Percentiles rank a stretch among this genome's conserved stretches.
phyloP scores from a whole-genome alignment of 2,113 vertebrate genomes.

The Osmerus eperlanus region DNA sequence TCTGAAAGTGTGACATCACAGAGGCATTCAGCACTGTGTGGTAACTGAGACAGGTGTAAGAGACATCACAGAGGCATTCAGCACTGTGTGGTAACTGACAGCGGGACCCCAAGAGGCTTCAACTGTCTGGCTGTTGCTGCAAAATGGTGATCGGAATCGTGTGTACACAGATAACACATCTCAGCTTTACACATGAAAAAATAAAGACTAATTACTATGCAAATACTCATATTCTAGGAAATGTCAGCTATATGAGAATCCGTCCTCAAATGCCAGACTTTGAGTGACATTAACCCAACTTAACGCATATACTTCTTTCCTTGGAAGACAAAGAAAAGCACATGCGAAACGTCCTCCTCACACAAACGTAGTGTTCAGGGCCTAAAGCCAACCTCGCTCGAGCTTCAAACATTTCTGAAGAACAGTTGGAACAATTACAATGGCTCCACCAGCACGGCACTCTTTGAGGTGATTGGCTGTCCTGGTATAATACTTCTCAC shows the following conservation, averaged over 20 bases:
- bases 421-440: no score
- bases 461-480: no score
- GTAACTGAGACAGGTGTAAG: no score
- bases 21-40: no score
- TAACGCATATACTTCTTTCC: constrained; percentile 17
- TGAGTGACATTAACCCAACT: constrained; percentile 35
- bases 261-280: constrained; percentile 47
- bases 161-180: background rate
- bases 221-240: constrained; percentile 39
- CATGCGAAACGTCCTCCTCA: background rate
- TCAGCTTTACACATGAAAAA: constrained; percentile 11
- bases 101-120: background rate
- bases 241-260: constrained; percentile 39
- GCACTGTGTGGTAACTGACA: background rate
- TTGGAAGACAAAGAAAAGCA: background rate
- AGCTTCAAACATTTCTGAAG: background rate
- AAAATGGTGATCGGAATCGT: background rate
- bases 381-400: no score
- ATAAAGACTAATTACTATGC: constrained; percentile 22
- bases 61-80: background rate
- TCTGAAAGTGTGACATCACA: no score
- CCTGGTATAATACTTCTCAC: no score
- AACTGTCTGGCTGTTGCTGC: constrained; percentile 1
- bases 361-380: background rate
- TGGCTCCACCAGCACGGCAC: no score